A percentile compares a stretch with the other conserved stretches of the same genome.
phyloP scores from a whole-genome alignment of 2,888 invertebrate genomes.

The Drosophila rubida region DNA sequence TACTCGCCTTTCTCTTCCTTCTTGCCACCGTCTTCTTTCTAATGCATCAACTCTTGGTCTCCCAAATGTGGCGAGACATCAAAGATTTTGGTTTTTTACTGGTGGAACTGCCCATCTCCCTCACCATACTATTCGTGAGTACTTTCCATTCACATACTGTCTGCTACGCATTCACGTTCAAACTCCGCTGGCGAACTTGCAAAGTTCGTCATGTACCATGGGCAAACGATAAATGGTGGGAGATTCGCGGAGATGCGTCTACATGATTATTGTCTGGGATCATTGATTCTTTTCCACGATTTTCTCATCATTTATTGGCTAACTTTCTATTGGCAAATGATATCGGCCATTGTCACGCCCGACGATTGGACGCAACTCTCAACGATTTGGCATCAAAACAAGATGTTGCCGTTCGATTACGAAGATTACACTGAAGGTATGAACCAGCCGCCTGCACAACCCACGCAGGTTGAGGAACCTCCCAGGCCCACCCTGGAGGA shows the following conservation, averaged over 20 bases:
- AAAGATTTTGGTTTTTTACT: not conserved
- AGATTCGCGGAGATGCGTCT: constrained; percentile 68
- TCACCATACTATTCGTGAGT: constrained; percentile 30
- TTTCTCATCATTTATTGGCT: constrained; percentile 57
- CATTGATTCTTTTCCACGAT: constrained; percentile 68
- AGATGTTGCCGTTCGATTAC: not conserved
- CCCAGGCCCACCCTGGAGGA: not conserved
- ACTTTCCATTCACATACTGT: no score
- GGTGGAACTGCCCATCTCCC: constrained; percentile 24
- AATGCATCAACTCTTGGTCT: constrained; percentile 18
- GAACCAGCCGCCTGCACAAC: no score
- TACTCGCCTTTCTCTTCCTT: constrained; percentile 36
- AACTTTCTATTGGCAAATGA: constrained; percentile 53
- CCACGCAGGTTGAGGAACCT: no score
- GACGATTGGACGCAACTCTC: not conserved
- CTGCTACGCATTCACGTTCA: not conserved
- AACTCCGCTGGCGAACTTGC: not conserved
- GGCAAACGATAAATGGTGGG: constrained; percentile 66
- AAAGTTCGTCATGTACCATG: constrained; percentile 57
- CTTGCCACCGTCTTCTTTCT: constrained; percentile 32
- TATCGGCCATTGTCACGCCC: constrained; percentile 24
- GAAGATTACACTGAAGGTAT: no score
- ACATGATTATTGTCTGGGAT: constrained; percentile 60
- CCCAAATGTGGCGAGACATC: not conserved
- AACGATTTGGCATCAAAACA: not conserved